Conservation (phyloP, 37 sponge, comb jelly and placozoan genomes). For the Cladorhizidae sp. region DNA sequence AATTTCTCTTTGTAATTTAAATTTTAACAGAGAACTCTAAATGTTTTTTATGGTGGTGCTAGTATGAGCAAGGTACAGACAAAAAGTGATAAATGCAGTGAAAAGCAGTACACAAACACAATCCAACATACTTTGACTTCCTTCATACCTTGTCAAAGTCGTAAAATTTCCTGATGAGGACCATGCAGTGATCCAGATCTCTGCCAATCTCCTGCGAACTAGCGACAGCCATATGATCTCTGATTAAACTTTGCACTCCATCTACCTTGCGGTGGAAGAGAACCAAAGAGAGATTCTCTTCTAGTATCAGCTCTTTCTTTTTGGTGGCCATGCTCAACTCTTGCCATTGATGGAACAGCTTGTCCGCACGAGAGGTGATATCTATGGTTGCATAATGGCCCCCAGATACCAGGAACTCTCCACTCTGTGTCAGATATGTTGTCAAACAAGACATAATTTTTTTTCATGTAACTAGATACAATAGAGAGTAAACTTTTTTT, state of each 20-base stretch:
- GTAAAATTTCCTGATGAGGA: conserved; percentile 80
- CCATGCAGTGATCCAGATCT: conserved; percentile 88
- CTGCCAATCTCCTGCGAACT: conserved; percentile 81
- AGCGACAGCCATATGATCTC: conserved; percentile 77
- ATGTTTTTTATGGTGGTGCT: no score
- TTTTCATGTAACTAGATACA: not conserved
- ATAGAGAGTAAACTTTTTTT: not conserved
- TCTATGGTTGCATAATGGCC: conserved; percentile 85
- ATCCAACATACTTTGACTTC: no score
- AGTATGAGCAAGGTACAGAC: no score
- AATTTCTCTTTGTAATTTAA: no score
- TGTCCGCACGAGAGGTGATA: conserved; percentile 63
- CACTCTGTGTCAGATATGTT: conserved; percentile 46
- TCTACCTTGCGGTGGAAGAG: conserved; percentile 81
- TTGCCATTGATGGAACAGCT: conserved; percentile 69
- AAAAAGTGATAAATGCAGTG: no score
- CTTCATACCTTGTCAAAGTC: conserved; percentile 82
- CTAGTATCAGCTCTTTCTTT: conserved; percentile 66
- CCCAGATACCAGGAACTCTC: conserved; percentile 68
- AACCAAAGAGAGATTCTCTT: conserved; percentile 81
- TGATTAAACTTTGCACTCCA: conserved; percentile 62
- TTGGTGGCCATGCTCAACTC: conserved; percentile 71
- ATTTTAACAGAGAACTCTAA: no score
- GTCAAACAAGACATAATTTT: not conserved
- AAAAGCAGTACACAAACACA: no score